Evolutionary conservation across 2,888 invertebrate species (phyloP).

Genomic region (Leptopilina syphax): DNA sequence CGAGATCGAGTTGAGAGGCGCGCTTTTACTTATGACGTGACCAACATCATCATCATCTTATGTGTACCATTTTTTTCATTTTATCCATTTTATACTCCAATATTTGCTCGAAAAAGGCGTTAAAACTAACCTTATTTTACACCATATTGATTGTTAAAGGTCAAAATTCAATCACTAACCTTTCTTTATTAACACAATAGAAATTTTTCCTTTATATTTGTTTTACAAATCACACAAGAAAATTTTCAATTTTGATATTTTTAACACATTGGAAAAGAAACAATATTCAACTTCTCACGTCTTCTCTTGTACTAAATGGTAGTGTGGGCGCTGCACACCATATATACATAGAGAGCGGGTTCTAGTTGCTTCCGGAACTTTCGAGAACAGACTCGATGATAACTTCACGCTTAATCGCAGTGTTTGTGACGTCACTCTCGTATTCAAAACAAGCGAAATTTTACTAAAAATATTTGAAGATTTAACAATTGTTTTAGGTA

Average conservation of each 20-base stretch:
- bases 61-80: not conserved
- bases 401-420: constrained; percentile 57
- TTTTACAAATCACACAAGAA: not conserved
- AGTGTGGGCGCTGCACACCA: constrained; percentile 79
- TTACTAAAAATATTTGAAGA: not conserved
- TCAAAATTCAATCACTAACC: constrained; percentile 1
- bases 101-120: not conserved
- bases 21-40: constrained; percentile 24
- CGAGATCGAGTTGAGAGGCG: not conserved
- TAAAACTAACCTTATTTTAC: constrained; percentile 7
- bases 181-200: constrained; percentile 21
- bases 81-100: not conserved
- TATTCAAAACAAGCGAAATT: constrained; percentile 8
- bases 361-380: constrained; percentile 83
- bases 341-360: constrained; percentile 81
- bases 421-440: not conserved
- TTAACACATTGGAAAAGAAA: not conserved
- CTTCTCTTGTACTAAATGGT: constrained; percentile 73
- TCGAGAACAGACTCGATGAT: constrained; percentile 78
- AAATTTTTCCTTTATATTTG: constrained; percentile 1
- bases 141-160: not conserved
- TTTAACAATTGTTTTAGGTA: not conserved
- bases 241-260: not conserved
- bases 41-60: not conserved
- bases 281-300: constrained; percentile 51